phyloP scores from a whole-genome alignment of 1,140 invertebrate species.

The Drosophila asahinai region DNA sequence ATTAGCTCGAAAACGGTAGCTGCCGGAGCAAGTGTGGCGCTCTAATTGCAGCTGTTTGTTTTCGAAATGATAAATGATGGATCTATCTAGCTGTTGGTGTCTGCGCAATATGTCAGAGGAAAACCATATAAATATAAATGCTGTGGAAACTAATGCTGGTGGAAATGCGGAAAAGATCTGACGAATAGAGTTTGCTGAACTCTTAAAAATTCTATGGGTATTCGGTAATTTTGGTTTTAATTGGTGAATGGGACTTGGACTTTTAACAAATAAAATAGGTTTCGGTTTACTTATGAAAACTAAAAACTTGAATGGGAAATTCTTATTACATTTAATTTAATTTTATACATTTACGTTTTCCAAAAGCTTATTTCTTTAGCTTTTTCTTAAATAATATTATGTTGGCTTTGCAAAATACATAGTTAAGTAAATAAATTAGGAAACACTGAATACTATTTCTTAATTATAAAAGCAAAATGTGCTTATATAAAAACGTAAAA shows the following conservation, averaged over 20 bases:
- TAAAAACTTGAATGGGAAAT: background rate
- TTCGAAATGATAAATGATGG: constrained; percentile 58
- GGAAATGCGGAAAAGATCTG: constrained; percentile 50
- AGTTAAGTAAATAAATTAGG: background rate
- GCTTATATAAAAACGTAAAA: background rate
- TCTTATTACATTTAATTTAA: background rate
- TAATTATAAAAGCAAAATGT: background rate
- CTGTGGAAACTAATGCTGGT: constrained; percentile 6
- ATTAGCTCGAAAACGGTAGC: constrained; percentile 58
- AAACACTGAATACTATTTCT: background rate
- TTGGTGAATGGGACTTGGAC: constrained; percentile 28
- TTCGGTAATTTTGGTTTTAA: background rate
- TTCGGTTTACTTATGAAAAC: background rate
- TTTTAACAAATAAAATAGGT: background rate
- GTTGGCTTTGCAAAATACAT: background rate
- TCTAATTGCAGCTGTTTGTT: constrained; percentile 50
- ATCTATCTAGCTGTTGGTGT: constrained; percentile 4
- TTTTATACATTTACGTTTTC: background rate
- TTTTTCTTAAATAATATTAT: background rate
- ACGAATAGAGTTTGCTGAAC: constrained; percentile 20
- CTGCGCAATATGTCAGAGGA: constrained; percentile 28
- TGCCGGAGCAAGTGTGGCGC: constrained; percentile 24
- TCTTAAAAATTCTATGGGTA: constrained; percentile 2
- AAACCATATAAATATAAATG: constrained; percentile 20
- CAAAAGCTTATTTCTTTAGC: background rate